Percentiles rank a stretch among this genome's conserved stretches.
Conservation (phyloP, 1,140 invertebrate species). For the Papilio machaon region DNA sequence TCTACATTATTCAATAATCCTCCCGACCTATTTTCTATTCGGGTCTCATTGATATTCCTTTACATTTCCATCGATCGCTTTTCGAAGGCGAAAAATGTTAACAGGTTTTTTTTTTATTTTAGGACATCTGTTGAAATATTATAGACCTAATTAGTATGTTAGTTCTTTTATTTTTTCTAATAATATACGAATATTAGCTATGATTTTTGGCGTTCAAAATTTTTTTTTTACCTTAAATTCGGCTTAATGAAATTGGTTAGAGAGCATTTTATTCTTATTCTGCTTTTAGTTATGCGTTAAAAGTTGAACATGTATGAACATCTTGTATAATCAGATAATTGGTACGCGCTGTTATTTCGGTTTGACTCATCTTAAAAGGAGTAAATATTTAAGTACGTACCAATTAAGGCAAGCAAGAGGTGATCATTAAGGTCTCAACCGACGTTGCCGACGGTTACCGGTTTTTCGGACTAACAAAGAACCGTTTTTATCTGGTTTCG, state of each 20-base stretch:
- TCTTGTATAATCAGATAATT: not conserved
- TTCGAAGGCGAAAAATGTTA: not conserved
- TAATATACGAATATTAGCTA: too few relatives aligned
- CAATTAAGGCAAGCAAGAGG: slow-evolving; percentile 19
- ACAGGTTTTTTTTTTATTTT: not conserved
- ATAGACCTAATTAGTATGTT: not conserved
- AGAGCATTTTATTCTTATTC: not conserved
- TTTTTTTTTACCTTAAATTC: not conserved
- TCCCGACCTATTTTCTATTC: slow-evolving; percentile 6
- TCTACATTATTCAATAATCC: slow-evolving; percentile 16
- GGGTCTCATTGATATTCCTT: not conserved
- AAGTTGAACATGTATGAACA: not conserved
- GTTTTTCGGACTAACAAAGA: slow-evolving; percentile 19
- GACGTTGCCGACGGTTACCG: not conserved
- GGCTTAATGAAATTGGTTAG: not conserved
- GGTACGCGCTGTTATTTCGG: not conserved
- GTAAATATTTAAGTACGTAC: slow-evolving; percentile 34
- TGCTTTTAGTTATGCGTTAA: not conserved
- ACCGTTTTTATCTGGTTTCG: slow-evolving; percentile 29
- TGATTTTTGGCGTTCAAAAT: not conserved
- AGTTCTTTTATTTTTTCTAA: too few relatives aligned
- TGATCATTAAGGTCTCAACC: slow-evolving; percentile 12
- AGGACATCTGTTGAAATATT: not conserved
- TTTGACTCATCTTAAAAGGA: slow-evolving; percentile 1
- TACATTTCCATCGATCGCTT: not conserved